phyloP scores from a whole-genome alignment of 2,113 vertebrate species.

The Aplodontia rufa region DNA sequence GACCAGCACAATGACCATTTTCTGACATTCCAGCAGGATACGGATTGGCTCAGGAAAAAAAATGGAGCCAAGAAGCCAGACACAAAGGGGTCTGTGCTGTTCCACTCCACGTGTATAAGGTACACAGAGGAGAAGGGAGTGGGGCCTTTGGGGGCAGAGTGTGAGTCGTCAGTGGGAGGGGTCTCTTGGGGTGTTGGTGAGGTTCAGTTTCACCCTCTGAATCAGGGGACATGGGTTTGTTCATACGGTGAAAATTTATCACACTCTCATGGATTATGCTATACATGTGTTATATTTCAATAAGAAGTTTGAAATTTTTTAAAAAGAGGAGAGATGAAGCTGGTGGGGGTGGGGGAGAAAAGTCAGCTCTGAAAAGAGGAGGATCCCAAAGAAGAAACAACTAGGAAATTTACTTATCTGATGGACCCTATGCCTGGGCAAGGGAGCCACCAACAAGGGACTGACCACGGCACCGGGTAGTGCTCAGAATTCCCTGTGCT shows the following conservation, averaged over 20 bases:
- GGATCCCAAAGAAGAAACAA: background rate
- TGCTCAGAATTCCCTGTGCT: background rate
- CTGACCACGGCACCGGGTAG: accelerated
- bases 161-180: background rate
- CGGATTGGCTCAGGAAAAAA: background rate
- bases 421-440: background rate
- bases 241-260: background rate
- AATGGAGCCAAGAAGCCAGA: background rate
- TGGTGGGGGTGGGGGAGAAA: background rate
- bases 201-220: background rate
- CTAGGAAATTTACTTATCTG: background rate
- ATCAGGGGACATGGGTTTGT: background rate
- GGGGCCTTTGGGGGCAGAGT: background rate
- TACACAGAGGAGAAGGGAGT: background rate
- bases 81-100: background rate
- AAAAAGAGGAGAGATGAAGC: background rate
- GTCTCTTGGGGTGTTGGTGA: background rate
- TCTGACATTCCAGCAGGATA: background rate
- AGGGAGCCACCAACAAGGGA: background rate
- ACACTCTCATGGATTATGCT: background rate
- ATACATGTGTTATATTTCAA: background rate
- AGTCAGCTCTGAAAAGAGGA: background rate
- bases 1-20: background rate
- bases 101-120: background rate
- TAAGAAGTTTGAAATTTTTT: background rate